A percentile compares a stretch with the other conserved stretches of the same genome.
Evolutionary conservation across 2,113 vertebrate species (phyloP).

Genomic region (Excalfactoria chinensis): DNA sequence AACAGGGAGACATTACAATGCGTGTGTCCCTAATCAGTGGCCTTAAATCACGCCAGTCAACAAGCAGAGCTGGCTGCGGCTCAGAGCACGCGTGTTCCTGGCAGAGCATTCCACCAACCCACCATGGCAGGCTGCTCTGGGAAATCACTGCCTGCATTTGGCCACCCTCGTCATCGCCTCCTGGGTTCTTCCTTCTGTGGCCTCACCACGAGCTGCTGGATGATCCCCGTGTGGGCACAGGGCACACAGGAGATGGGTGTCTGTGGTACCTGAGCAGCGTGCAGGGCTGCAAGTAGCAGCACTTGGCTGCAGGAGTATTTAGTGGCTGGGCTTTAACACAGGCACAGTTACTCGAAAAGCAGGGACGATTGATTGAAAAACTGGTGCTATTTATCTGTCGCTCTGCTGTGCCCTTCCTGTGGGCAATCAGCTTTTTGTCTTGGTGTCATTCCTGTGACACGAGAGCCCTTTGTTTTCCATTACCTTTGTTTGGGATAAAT

Average conservation of each 20-base stretch:
- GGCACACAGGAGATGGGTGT: neutral
- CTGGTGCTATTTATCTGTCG: neutral
- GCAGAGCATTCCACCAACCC: neutral
- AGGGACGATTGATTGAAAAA: neutral
- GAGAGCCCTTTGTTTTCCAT: neutral
- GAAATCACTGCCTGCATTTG: neutral
- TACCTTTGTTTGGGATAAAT: conserved; percentile 32
- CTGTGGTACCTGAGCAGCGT: neutral
- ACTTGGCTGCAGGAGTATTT: neutral
- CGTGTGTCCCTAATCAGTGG: conserved; percentile 8
- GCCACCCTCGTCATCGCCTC: neutral
- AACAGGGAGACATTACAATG: conserved; percentile 36
- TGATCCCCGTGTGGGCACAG: neutral
- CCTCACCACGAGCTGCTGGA: neutral
- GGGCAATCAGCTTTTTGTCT: neutral
- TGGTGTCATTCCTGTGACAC: neutral
- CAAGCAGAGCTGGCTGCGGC: fast-evolving
- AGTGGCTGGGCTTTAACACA: neutral
- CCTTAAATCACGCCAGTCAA: conserved; percentile 35
- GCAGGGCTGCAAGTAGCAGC: neutral
- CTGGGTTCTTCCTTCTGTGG: fast-evolving
- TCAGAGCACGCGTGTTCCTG: neutral
- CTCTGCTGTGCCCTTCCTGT: neutral
- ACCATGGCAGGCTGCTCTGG: neutral
- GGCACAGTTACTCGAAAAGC: neutral